Conservation (phyloP, 2,113 vertebrate species). For the Sander lucioperca region DNA sequence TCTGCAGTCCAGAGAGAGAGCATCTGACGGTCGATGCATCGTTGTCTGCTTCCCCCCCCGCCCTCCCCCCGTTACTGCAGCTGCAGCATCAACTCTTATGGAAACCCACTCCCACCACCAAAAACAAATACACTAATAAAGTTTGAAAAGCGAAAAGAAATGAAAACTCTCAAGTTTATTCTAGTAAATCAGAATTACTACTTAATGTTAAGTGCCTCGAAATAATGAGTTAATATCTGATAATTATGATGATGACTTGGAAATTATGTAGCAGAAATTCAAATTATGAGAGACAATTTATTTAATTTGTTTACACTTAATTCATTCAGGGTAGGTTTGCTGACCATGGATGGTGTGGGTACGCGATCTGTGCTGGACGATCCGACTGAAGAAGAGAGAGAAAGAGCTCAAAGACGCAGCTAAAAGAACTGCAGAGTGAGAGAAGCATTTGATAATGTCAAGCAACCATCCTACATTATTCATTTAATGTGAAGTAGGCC, state of each 20-base stretch:
- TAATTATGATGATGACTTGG: too few relatives aligned
- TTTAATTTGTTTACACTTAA: background rate
- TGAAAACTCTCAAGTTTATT: background rate
- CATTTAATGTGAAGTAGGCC: too few relatives aligned
- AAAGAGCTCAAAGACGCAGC: too few relatives aligned
- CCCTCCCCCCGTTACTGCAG: background rate
- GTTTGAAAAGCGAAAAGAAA: background rate
- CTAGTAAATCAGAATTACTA: background rate
- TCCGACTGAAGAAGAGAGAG: too few relatives aligned
- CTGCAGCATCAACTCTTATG: background rate
- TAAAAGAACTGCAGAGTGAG: too few relatives aligned
- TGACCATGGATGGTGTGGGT: background rate
- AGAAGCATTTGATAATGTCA: too few relatives aligned
- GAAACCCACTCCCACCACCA: background rate
- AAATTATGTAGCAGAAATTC: too few relatives aligned
- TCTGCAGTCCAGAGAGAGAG: slow-evolving; percentile 1
- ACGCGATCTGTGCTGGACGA: too few relatives aligned
- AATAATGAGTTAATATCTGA: too few relatives aligned
- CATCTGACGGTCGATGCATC: background rate
- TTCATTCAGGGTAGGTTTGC: background rate
- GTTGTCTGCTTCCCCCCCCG: background rate
- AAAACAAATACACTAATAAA: background rate
- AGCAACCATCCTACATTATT: too few relatives aligned
- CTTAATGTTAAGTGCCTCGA: too few relatives aligned
- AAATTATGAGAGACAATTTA: too few relatives aligned